A percentile compares a stretch with the other conserved stretches of the same genome.
Evolutionary conservation across 2,797 vertebrate genomes (phyloP).

Genomic region (Gadopsis marmoratus): DNA sequence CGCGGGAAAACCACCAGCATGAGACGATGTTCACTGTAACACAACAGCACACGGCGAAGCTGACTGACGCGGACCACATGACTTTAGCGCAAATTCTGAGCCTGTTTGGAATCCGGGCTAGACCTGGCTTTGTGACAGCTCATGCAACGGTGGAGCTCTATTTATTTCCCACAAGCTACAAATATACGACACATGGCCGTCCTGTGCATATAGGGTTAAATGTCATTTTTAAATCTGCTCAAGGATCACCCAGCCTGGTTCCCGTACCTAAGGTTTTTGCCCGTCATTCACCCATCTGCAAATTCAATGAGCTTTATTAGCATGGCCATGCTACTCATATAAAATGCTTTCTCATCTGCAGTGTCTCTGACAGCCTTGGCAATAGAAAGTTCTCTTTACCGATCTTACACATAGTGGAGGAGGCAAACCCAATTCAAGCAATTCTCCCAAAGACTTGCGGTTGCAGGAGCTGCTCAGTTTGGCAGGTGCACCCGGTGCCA

Average conservation of each 20-base stretch:
- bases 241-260: neutral
- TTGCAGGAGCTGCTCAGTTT: neutral
- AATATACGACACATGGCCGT: neutral
- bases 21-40: neutral
- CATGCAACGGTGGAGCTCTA: neutral
- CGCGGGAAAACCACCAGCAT: neutral
- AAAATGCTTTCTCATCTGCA: neutral
- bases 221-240: neutral
- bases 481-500: neutral
- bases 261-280: too few relatives aligned
- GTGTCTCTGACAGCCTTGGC: neutral
- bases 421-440: neutral
- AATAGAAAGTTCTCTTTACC: neutral
- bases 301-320: too few relatives aligned
- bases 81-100: neutral
- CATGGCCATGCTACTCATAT: too few relatives aligned
- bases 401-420: neutral
- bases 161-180: neutral
- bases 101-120: neutral
- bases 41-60: constrained; percentile 6
- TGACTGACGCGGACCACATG: neutral
- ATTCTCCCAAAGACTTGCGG: constrained; percentile 42
- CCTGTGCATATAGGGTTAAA: neutral
- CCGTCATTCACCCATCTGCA: too few relatives aligned
- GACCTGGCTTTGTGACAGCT: neutral